phyloP scores from a whole-genome alignment of 1,140 invertebrate genomes.

The Drosophila erecta region DNA sequence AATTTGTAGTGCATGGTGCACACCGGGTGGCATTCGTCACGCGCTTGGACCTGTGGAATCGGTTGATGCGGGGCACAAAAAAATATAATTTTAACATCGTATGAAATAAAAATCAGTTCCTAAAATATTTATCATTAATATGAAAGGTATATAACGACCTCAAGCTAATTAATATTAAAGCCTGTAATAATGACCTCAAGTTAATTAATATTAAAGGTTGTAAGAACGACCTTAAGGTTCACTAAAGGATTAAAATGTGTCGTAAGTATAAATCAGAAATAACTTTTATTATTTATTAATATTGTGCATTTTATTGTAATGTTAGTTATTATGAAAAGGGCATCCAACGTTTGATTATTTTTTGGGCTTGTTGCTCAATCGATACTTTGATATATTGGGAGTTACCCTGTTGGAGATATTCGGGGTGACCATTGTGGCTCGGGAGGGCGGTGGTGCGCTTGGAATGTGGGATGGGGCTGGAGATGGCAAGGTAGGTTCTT shows the following conservation, averaged over 20 bases:
- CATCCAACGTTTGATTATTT: conserved; percentile 14
- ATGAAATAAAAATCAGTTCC: neutral
- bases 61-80: conserved; percentile 38
- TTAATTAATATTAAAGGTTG: neutral
- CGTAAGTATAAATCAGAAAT: too few relatives aligned
- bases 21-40: conserved; percentile 50
- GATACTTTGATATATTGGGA: conserved; percentile 29
- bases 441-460: conserved; percentile 22
- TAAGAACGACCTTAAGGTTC: too few relatives aligned
- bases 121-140: neutral
- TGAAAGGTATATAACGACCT: too few relatives aligned
- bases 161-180: neutral
- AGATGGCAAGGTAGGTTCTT: neutral
- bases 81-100: neutral
- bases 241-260: too few relatives aligned
- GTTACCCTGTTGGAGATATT: neutral
- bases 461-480: neutral
- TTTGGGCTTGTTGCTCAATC: conserved; percentile 22
- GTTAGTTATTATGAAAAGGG: too few relatives aligned
- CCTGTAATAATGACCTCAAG: too few relatives aligned
- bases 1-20: conserved; percentile 57
- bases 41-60: conserved; percentile 5
- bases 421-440: conserved; percentile 19
- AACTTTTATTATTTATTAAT: too few relatives aligned
- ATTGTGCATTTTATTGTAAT: too few relatives aligned